Conservation (phyloP, 2,797 vertebrate species). For the Pseudotriccus pelzelni region DNA sequence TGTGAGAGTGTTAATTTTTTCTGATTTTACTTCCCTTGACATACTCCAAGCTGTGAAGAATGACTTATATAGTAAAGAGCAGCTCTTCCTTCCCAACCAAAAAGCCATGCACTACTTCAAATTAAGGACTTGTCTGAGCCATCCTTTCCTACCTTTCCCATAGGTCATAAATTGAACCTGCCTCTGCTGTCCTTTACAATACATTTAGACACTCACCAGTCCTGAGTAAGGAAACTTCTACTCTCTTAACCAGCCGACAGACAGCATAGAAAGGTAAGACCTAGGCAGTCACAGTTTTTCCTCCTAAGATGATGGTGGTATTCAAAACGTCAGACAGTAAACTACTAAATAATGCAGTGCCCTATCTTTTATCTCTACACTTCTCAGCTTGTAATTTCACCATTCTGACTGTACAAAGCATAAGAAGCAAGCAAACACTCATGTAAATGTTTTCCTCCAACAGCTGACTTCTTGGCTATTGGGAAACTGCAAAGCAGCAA, state of each 20-base stretch:
- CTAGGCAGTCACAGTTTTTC: not conserved
- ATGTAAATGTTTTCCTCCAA: not conserved
- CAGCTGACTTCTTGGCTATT: not conserved
- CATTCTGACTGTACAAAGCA: not conserved
- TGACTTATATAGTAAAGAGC: not conserved
- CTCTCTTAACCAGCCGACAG: not conserved
- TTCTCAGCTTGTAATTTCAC: not conserved
- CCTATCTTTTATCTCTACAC: not conserved
- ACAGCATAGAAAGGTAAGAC: not conserved
- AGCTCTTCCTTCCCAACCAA: not conserved
- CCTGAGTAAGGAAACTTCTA: not conserved
- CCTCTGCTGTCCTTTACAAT: not conserved
- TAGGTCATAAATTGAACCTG: not conserved
- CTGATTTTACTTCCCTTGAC: not conserved
- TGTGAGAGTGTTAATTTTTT: not conserved
- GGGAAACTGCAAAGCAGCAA: not conserved
- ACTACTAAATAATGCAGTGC: not conserved
- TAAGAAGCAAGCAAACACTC: not conserved
- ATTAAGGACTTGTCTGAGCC: not conserved
- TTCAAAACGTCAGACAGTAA: not conserved
- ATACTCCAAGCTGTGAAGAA: not conserved
- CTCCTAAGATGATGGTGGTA: not conserved
- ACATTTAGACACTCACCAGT: not conserved
- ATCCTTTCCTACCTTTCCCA: not conserved
- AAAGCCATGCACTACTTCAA: not conserved